phyloP scores from a whole-genome alignment of 1,140 invertebrate genomes.

The Oedothorax gibbosus region DNA sequence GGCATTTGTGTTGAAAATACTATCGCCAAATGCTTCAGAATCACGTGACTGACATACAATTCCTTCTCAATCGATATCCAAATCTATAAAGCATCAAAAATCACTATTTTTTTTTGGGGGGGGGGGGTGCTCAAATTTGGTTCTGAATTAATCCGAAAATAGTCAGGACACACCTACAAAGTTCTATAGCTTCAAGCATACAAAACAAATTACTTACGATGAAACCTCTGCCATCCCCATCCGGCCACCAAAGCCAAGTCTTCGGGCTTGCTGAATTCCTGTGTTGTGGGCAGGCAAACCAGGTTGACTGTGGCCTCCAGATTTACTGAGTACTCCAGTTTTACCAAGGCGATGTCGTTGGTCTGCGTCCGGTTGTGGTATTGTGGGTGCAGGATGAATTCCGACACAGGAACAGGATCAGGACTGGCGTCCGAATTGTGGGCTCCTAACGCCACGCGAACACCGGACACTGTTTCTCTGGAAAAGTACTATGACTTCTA shows the following conservation, averaged over 20 bases:
- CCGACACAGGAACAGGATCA: not conserved
- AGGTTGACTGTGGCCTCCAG: conserved; percentile 62
- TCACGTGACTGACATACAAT: too few species aligned
- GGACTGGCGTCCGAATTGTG: conserved; percentile 4
- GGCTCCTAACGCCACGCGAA: conserved; percentile 15
- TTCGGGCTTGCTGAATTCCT: conserved; percentile 65
- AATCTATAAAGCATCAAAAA: too few species aligned
- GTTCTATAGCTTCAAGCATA: not conserved
- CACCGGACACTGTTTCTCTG: conserved; percentile 2
- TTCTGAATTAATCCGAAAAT: too few species aligned
- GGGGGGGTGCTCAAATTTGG: too few species aligned
- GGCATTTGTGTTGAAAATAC: too few species aligned
- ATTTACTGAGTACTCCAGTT: conserved; percentile 78
- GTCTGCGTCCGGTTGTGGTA: conserved; percentile 64
- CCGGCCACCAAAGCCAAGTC: conserved; percentile 18
- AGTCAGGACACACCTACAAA: too few species aligned
- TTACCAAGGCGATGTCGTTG: conserved; percentile 78
- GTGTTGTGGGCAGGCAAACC: conserved; percentile 68
- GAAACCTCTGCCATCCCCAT: conserved; percentile 17
- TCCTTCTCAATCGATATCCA: too few species aligned
- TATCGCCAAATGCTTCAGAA: too few species aligned
- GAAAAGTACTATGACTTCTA: not conserved
- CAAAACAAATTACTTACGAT: not conserved
- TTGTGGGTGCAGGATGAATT: conserved; percentile 37
- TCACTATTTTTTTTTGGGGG: too few species aligned